Conservation (phyloP, 2,888 invertebrate genomes). For the Patella pellucida region DNA sequence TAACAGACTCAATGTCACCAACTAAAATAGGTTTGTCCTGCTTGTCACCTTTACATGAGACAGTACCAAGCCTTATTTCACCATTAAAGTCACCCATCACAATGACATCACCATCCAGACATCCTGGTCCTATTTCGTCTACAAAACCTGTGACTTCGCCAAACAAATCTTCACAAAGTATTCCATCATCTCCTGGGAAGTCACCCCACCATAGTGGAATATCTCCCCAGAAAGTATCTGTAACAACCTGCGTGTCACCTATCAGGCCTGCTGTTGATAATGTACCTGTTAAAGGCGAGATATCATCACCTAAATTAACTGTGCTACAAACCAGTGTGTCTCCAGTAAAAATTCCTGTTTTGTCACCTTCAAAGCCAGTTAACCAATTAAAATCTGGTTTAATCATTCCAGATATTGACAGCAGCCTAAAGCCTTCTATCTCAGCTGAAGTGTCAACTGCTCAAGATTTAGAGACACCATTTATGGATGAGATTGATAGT, state of each 20-base stretch:
- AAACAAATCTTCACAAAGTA: background rate
- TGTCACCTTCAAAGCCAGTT: background rate
- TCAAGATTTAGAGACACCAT: background rate
- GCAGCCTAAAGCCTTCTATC: background rate
- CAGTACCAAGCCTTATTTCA: background rate
- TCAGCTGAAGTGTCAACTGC: background rate
- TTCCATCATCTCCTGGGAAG: background rate
- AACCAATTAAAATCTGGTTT: background rate
- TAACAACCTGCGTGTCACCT: background rate
- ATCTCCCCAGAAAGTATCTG: background rate
- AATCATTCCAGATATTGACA: background rate
- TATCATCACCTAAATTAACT: background rate
- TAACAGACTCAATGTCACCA: background rate
- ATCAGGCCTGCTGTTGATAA: background rate
- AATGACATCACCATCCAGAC: background rate
- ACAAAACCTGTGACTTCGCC: background rate
- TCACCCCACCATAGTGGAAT: background rate
- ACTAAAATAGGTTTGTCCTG: background rate
- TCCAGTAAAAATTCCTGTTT: background rate
- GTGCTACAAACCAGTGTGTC: background rate
- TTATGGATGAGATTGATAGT: slow-evolving; percentile 9
- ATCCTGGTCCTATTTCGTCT: background rate
- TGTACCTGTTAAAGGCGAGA: background rate
- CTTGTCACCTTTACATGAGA: background rate
- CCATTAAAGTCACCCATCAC: background rate